These are phyloP conservation scores for Epistrophella euchroma DNA, from an alignment of 2,888 invertebrate species.

Conservation along the genomic window DNA sequence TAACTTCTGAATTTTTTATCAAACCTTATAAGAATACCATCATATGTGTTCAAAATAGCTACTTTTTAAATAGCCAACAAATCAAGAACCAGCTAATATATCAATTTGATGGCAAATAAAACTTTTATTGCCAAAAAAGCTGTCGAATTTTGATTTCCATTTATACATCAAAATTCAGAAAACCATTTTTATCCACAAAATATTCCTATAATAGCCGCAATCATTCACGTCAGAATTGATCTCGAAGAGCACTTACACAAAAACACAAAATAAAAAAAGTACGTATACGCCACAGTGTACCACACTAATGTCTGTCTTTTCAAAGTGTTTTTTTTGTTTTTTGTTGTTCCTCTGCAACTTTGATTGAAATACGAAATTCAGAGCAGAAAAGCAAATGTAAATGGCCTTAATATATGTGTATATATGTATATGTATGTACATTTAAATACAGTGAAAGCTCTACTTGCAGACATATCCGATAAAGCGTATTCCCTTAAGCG, in stretches of 20 bases:
- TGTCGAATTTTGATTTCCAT: constrained; percentile 16
- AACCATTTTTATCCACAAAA: constrained; percentile 18
- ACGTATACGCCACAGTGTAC: constrained; percentile 38
- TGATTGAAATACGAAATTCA: constrained; percentile 32
- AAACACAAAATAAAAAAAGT: neutral
- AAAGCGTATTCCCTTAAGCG: no score
- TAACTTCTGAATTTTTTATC: no score
- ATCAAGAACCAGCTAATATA: neutral
- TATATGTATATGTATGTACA: no score
- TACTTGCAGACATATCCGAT: no score
- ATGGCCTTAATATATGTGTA: neutral
- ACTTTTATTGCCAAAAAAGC: constrained; percentile 13
- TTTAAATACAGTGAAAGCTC: no score
- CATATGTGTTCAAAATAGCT: neutral
- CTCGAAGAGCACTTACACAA: constrained; percentile 32
- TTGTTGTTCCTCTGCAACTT: constrained; percentile 6
- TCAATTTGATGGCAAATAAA: constrained; percentile 15
- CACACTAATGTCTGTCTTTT: constrained; percentile 4
- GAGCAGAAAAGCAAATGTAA: constrained; percentile 19
- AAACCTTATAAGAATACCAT: no score
- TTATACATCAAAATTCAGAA: neutral
- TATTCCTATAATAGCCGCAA: constrained; percentile 20
- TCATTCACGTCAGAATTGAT: constrained; percentile 32
- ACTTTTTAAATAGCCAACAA: constrained; percentile 7
- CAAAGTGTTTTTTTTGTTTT: constrained; percentile 8